Evolutionary conservation across 2,888 invertebrate genomes (phyloP).

Genomic region (Darwinula stevensoni): DNA sequence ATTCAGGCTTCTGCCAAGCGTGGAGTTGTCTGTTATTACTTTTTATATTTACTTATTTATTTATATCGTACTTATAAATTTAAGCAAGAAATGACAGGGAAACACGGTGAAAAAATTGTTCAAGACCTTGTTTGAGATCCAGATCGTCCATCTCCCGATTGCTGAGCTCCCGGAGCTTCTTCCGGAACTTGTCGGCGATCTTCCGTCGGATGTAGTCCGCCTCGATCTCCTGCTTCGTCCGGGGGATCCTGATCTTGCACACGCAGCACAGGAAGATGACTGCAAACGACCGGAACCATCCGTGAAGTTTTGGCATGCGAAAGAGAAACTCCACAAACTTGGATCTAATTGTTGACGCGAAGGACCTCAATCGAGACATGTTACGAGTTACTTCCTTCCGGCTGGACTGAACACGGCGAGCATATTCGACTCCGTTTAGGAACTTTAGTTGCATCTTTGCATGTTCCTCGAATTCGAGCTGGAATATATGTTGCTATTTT

Average conservation of each 20-base stretch:
- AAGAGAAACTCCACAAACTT: not conserved
- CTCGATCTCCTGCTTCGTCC: slow-evolving; percentile 83
- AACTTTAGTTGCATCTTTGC: too few species aligned
- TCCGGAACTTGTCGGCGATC: slow-evolving; percentile 49
- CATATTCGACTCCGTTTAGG: too few species aligned
- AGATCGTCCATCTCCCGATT: slow-evolving; percentile 60
- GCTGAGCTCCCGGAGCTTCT: slow-evolving; percentile 45
- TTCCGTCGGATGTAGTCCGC: slow-evolving; percentile 61
- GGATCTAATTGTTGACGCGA: slow-evolving; percentile 9
- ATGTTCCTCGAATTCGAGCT: too few species aligned
- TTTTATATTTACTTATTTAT: not conserved
- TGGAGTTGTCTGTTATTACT: too few species aligned
- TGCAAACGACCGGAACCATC: too few species aligned
- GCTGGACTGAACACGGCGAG: too few species aligned
- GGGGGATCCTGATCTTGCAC: slow-evolving; percentile 59
- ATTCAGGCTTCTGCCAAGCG: too few species aligned
- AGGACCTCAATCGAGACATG: slow-evolving; percentile 6
- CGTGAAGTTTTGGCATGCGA: not conserved
- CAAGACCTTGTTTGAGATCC: slow-evolving; percentile 38
- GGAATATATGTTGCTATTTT: too few species aligned
- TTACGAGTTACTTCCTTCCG: too few species aligned
- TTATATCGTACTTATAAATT: slow-evolving; percentile 10
- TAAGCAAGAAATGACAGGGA: too few species aligned
- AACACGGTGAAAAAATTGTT: too few species aligned
- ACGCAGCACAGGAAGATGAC: slow-evolving; percentile 68